Percentiles rank a stretch among this genome's conserved stretches.
These are phyloP conservation scores for Lycophotia porphyrea DNA, from an alignment of 2,888 invertebrate species.

Conservation along the genomic window DNA sequence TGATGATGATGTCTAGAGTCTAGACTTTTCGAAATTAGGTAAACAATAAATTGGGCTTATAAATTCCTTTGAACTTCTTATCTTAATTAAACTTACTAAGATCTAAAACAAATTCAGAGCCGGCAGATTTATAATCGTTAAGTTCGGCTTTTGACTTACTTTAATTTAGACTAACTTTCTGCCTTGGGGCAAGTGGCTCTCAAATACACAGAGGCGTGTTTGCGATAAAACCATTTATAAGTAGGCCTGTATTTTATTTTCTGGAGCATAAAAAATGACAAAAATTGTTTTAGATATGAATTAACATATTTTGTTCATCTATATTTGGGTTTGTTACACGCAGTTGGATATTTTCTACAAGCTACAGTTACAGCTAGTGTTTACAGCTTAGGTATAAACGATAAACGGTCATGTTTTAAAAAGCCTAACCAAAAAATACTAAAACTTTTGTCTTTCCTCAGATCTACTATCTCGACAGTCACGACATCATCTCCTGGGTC, in stretches of 20 bases:
- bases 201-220: neutral
- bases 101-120: conserved; percentile 10
- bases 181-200: conserved; percentile 6
- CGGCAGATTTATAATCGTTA: conserved; percentile 20
- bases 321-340: neutral
- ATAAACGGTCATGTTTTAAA: neutral
- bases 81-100: conserved; percentile 2
- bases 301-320: neutral
- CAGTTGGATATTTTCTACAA: neutral
- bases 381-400: neutral
- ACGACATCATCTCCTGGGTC: conserved; percentile 94
- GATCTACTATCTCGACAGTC: conserved; percentile 95
- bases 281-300: neutral
- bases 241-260: neutral
- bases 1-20: no score
- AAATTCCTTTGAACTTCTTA: conserved; percentile 22
- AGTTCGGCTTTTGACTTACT: conserved; percentile 5
- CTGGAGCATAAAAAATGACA: neutral
- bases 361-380: no score
- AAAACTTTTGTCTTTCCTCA: conserved; percentile 74
- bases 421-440: neutral
- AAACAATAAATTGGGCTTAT: neutral
- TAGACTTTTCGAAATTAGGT: conserved; percentile 19
- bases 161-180: conserved; percentile 18
- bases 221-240: conserved; percentile 4